These are phyloP conservation scores for Sciaenops ocellatus DNA, from an alignment of 2,797 vertebrate genomes.

Conservation along the genomic window DNA sequence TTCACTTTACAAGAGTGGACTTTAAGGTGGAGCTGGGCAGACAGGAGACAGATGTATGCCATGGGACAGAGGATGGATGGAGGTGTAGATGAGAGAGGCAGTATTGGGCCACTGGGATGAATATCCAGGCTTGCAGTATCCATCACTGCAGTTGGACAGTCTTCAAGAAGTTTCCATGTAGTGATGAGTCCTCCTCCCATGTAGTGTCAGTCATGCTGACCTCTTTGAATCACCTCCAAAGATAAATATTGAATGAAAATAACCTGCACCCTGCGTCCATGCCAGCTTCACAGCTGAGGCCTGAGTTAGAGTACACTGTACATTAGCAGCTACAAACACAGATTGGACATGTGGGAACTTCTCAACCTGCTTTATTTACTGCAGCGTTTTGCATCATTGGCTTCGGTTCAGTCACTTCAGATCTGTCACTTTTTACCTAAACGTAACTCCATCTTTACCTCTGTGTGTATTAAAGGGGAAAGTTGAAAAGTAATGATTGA, in stretches of 20 bases:
- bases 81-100: background rate
- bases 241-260: background rate
- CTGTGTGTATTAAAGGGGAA: background rate
- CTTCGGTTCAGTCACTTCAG: no score
- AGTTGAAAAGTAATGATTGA: background rate
- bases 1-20: background rate
- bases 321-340: background rate
- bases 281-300: conserved; percentile 1
- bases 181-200: background rate
- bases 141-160: background rate
- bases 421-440: background rate
- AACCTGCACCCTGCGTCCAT: background rate
- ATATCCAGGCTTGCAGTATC: background rate
- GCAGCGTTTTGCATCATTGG: background rate
- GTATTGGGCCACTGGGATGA: background rate
- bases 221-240: background rate
- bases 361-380: background rate
- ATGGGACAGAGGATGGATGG: background rate
- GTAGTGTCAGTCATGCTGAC: background rate
- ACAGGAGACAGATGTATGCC: background rate
- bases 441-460: background rate
- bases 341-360: background rate
- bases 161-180: background rate
- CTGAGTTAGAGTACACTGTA: background rate
- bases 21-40: background rate